These are phyloP conservation scores for Lophochroa leadbeateri DNA, from an alignment of 2,113 vertebrate species.

Conservation along the genomic window DNA sequence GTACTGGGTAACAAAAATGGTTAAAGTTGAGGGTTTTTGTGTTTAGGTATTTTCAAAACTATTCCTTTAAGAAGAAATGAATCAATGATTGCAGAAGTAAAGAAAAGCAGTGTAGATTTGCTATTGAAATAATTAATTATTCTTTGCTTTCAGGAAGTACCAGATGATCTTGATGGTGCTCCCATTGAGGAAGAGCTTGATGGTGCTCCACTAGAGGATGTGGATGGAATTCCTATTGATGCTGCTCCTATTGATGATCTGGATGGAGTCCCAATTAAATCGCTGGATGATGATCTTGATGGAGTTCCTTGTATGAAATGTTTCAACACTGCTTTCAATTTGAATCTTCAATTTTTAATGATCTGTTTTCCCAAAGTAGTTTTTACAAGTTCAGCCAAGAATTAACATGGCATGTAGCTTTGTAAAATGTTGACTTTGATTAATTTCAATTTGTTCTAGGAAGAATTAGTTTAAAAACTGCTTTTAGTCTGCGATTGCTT, in stretches of 20 bases:
- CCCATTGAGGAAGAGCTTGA: slow-evolving; percentile 94
- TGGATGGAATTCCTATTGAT: slow-evolving; percentile 94
- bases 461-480: not conserved
- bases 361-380: not conserved
- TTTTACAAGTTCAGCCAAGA: not conserved
- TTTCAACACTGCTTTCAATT: not conserved
- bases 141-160: slow-evolving; percentile 71
- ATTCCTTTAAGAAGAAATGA: not conserved
- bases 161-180: slow-evolving; percentile 93
- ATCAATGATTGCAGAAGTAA: not conserved
- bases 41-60: not conserved
- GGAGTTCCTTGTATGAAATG: slow-evolving; percentile 88
- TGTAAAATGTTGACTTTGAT: not conserved
- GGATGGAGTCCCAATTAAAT: slow-evolving; percentile 93
- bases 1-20: not conserved
- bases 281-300: slow-evolving; percentile 93
- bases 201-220: slow-evolving; percentile 88
- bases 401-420: not conserved
- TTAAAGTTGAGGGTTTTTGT: not conserved
- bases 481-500: not conserved
- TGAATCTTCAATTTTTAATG: not conserved
- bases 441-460: not conserved
- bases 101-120: not conserved
- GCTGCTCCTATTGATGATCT: slow-evolving; percentile 89
- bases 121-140: not conserved